Base-by-base conservation (phyloP, 2,797 vertebrate species). In the Ataeniobius toweri region DNA sequence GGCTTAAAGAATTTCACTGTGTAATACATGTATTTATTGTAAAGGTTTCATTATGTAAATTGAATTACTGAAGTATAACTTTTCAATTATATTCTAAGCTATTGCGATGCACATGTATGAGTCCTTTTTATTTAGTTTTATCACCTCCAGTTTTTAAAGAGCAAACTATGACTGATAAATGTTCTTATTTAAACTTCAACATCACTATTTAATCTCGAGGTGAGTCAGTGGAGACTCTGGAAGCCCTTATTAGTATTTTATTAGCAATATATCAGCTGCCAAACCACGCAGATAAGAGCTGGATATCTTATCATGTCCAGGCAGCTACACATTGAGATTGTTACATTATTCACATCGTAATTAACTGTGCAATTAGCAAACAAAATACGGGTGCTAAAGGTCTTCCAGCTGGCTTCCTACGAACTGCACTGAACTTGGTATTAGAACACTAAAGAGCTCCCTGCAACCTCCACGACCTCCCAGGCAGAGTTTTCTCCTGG, bases 401-500 rank as follows among this genome's bases (percentile, higher is more conserved):
- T 86, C 82, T 67, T 12, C 18, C 50, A 14, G 71, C 26, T 80
- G 59, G 71, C 77, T 83, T 82, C 73, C 56, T 58, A 53, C 75
- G 28, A 67, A 74, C 36, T 58, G 53, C 61, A 72, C 79, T 88
- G 88, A 91, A 93, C 87, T 88, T 88, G 86, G 44, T 78, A 46
- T 84, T 70, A 86, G 87, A 88, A 88, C 86, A 79, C 75, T 58
- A 31, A 50, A 6, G 61, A 67, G 50, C 80, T 86, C 65, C 70
- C 73, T 85, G 79, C 5, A 18, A 79, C 76, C 78, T 73, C 80
- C 41, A 2, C 86, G 88, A 92, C 93, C 92, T 92, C 92, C 86
- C 89, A 91, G 77, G 83, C 90, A 79, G 84, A 83, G 88, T 91
- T 89, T 90, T 86, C 83, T 86, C 85, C 86, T 70, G 8, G 6